These are phyloP conservation scores for Ashinkailepas kermadecensis DNA, from an alignment of 2,888 invertebrate species.

Conservation along the genomic window DNA sequence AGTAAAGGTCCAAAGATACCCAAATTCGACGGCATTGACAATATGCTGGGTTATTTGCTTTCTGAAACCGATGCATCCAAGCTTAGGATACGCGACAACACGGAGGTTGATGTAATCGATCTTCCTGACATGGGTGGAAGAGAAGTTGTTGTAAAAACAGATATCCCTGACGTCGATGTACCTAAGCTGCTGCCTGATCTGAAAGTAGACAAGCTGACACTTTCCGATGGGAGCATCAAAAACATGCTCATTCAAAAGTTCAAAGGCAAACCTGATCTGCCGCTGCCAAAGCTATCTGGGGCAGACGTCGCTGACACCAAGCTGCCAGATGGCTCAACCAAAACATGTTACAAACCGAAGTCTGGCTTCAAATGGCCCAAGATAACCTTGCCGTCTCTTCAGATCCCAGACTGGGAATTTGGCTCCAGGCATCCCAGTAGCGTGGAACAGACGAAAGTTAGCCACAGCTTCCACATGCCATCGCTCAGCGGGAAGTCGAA, in stretches of 20 bases:
- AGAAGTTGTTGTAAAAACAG: background rate
- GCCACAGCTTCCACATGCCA: background rate
- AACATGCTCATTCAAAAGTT: background rate
- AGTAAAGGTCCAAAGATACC: background rate
- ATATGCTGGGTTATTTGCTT: background rate
- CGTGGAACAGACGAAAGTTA: background rate
- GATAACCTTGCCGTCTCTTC: background rate
- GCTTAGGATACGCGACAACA: background rate
- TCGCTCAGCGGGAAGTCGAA: background rate
- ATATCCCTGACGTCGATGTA: background rate
- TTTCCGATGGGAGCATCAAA: background rate
- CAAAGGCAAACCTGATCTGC: background rate
- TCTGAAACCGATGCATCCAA: background rate
- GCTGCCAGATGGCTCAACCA: background rate
- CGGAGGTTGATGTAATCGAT: background rate
- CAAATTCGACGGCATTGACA: background rate
- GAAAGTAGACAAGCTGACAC: background rate
- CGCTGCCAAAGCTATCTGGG: background rate
- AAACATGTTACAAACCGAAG: background rate
- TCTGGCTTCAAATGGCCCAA: background rate
- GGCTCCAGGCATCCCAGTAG: background rate
- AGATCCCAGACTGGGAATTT: constrained; percentile 6
- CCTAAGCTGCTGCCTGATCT: background rate
- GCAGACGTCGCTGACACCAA: background rate
- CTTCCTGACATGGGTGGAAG: background rate